Conservation (phyloP, 1,140 invertebrate genomes). For the Drosophila tani region DNA sequence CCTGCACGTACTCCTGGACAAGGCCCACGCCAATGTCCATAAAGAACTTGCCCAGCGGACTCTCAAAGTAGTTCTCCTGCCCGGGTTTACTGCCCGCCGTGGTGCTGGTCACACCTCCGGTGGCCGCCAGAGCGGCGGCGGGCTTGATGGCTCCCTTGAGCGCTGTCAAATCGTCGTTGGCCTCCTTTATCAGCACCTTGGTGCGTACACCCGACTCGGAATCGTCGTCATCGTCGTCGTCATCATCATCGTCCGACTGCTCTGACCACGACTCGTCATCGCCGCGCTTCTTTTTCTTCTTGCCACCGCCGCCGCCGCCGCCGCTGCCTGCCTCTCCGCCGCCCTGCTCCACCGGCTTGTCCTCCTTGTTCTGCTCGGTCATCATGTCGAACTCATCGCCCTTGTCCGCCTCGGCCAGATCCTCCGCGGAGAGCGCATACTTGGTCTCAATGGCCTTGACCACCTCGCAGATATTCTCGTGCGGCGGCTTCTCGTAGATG, state of each 20-base stretch:
- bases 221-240: conserved; percentile 86
- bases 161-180: conserved; percentile 86
- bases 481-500: conserved; percentile 95
- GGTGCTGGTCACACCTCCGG: conserved; percentile 59
- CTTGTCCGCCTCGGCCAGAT: conserved; percentile 83
- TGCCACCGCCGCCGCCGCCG: conserved; percentile 69
- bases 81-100: conserved; percentile 55
- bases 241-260: conserved; percentile 85
- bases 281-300: conserved; percentile 81
- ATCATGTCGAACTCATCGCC: conserved; percentile 84
- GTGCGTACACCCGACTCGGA: conserved; percentile 86
- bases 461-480: conserved; percentile 91
- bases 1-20: conserved; percentile 96
- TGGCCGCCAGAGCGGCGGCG: conserved; percentile 80
- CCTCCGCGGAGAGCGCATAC: conserved; percentile 86
- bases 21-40: conserved; percentile 96
- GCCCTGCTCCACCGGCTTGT: conserved; percentile 58
- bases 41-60: conserved; percentile 95
- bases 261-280: conserved; percentile 85
- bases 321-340: conserved; percentile 3
- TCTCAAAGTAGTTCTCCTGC: conserved; percentile 90
- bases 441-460: conserved; percentile 89
- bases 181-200: conserved; percentile 86
- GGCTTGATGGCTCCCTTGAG: conserved; percentile 86
- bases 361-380: conserved; percentile 79